Conservation (phyloP, 2,113 vertebrate species). For the Cynocephalus volans region DNA sequence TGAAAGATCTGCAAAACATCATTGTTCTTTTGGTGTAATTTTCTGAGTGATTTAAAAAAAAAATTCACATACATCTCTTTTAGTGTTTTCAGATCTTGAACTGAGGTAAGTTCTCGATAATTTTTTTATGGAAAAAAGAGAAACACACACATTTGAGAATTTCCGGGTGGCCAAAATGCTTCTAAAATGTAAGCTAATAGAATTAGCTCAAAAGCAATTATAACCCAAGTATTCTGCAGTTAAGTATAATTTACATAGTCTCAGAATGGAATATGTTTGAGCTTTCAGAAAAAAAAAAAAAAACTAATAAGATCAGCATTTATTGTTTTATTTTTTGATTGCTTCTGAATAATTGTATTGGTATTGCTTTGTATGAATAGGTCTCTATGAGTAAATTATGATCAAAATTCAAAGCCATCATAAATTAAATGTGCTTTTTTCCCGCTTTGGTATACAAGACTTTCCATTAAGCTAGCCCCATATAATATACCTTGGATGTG, state of each 20-base stretch:
- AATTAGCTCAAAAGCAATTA: constrained; percentile 66
- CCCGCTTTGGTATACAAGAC: constrained; percentile 90
- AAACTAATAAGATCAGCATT: constrained; percentile 86
- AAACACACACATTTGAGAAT: constrained; percentile 30
- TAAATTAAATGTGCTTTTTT: constrained; percentile 90
- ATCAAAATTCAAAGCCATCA: constrained; percentile 90
- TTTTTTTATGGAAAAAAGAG: constrained; percentile 48
- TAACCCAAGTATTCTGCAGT: constrained; percentile 68
- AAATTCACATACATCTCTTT: neutral
- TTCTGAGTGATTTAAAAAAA: neutral
- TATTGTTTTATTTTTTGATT: constrained; percentile 84
- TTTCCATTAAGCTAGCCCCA: constrained; percentile 92
- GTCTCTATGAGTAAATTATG: constrained; percentile 91
- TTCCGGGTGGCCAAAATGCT: constrained; percentile 28
- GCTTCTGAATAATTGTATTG: constrained; percentile 87
- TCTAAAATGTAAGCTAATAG: constrained; percentile 56
- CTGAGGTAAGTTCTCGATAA: neutral
- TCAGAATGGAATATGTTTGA: constrained; percentile 79
- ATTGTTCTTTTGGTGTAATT: neutral
- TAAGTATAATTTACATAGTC: constrained; percentile 86
- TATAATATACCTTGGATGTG: constrained; percentile 93
- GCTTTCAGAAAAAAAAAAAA: constrained; percentile 85
- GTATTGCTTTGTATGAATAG: constrained; percentile 87
- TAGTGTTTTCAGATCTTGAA: neutral
- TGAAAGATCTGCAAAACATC: neutral